A percentile compares a stretch with the other conserved stretches of the same genome.
phyloP scores from a whole-genome alignment of 2,113 vertebrate genomes.

The Alethe diademata region DNA sequence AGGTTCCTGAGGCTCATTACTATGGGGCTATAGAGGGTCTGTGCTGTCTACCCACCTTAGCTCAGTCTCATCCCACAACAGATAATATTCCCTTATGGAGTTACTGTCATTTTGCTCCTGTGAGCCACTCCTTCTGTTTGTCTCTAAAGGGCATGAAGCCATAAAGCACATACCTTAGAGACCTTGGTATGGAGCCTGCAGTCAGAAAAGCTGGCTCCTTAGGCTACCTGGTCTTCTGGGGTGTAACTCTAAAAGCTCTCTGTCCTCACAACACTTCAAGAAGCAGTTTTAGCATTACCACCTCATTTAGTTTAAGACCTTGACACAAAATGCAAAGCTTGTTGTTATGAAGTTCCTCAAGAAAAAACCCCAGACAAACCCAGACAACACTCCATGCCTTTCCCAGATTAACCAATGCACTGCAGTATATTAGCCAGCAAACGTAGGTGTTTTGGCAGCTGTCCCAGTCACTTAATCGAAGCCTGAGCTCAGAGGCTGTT shows the following conservation, averaged over 20 bases:
- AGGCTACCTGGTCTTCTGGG: neutral
- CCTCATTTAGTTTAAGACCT: neutral
- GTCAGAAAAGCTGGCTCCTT: neutral
- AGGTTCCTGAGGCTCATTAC: neutral
- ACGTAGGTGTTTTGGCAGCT: constrained; percentile 18
- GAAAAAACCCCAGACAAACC: neutral
- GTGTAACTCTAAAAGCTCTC: neutral
- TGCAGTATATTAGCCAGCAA: neutral
- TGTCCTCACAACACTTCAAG: neutral
- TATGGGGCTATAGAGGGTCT: neutral
- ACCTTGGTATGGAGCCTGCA: neutral
- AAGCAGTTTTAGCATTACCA: neutral
- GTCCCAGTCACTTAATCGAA: constrained; percentile 17
- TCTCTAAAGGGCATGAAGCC: neutral
- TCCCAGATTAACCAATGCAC: neutral
- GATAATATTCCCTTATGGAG: neutral
- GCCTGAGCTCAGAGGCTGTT: constrained; percentile 17
- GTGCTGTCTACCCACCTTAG: neutral
- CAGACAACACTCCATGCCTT: neutral
- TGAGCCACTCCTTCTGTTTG: neutral
- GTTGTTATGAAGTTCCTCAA: neutral
- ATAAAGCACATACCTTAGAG: neutral
- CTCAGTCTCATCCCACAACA: neutral
- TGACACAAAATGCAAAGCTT: neutral
- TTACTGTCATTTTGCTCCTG: neutral